A percentile compares a stretch with the other conserved stretches of the same genome.
Evolutionary conservation across 1,140 invertebrate species (phyloP).

Genomic region (silkworm (Bombyx mori)): DNA sequence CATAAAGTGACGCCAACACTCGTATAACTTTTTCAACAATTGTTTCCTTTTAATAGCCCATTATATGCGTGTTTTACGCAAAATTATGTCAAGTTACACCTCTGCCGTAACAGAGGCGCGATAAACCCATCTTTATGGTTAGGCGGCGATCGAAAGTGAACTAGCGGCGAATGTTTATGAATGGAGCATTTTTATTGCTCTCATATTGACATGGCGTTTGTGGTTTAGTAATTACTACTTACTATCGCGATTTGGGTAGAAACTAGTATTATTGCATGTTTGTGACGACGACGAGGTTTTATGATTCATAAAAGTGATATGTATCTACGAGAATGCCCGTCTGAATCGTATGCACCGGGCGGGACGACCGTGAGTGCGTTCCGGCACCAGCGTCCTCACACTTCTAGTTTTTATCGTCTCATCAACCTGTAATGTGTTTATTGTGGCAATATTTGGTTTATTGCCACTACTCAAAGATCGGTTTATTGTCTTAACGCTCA

Average conservation of each 20-base stretch:
- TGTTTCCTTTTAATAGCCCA: constrained; percentile 68
- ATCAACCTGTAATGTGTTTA: constrained; percentile 66
- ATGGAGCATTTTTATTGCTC: constrained; percentile 62
- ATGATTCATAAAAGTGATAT: constrained; percentile 66
- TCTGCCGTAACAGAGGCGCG: constrained; percentile 57
- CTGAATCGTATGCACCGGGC: constrained; percentile 31
- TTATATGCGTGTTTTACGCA: constrained; percentile 68
- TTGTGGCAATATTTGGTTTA: constrained; percentile 69
- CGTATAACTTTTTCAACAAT: constrained; percentile 70
- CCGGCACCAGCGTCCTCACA: constrained; percentile 6
- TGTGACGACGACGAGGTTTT: constrained; percentile 53
- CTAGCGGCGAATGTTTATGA: constrained; percentile 51
- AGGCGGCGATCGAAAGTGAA: constrained; percentile 59
- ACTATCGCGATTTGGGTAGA: constrained; percentile 52
- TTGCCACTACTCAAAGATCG: constrained; percentile 59
- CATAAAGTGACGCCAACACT: constrained; percentile 65
- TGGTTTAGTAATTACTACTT: constrained; percentile 55
- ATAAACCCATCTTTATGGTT: constrained; percentile 65
- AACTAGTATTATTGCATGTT: constrained; percentile 56
- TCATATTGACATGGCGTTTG: constrained; percentile 55
- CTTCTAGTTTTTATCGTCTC: constrained; percentile 54
- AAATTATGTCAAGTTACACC: constrained; percentile 69
- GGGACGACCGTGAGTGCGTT: constrained; percentile 16
- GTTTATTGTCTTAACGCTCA: constrained; percentile 67
- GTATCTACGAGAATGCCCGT: constrained; percentile 28